Conservation (phyloP, 2,797 vertebrate species). For the Sandelia bainsii region DNA sequence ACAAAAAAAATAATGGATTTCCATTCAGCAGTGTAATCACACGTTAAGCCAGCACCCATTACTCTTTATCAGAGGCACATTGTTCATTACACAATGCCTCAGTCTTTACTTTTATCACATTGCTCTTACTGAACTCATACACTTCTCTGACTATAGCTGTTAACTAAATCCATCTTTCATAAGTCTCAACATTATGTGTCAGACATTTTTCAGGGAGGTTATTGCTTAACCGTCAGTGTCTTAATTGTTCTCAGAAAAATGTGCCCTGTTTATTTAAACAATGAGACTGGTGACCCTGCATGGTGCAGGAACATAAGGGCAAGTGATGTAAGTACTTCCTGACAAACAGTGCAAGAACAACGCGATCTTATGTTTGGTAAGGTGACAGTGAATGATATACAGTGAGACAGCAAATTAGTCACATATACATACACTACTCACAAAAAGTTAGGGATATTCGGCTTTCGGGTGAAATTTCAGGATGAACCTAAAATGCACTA, state of each 20-base stretch:
- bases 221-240: constrained; percentile 34
- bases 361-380: constrained; percentile 19
- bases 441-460: too few relatives aligned
- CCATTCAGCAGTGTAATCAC: constrained; percentile 26
- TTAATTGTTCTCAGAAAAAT: constrained; percentile 44
- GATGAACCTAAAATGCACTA: too few relatives aligned
- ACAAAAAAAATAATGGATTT: constrained; percentile 46
- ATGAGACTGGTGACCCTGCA: constrained; percentile 8
- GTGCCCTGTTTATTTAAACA: constrained; percentile 32
- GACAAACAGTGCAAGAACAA: constrained; percentile 18
- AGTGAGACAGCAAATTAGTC: constrained; percentile 20
- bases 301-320: constrained; percentile 7
- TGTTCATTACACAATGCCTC: constrained; percentile 42
- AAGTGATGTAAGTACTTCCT: constrained; percentile 16
- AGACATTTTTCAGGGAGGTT: constrained; percentile 9
- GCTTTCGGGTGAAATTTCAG: too few relatives aligned
- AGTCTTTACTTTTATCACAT: constrained; percentile 36
- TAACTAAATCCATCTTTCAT: constrained; percentile 27
- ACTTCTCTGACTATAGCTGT: constrained; percentile 2
- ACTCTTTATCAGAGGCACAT: constrained; percentile 47
- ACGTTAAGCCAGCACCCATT: constrained; percentile 9
- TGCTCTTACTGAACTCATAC: constrained; percentile 7
- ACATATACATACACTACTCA: neutral
- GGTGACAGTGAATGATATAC: neutral
- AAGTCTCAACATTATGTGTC: constrained; percentile 16